Conservation (phyloP, 2,888 invertebrate species). For the Drymonia ruficornis region DNA sequence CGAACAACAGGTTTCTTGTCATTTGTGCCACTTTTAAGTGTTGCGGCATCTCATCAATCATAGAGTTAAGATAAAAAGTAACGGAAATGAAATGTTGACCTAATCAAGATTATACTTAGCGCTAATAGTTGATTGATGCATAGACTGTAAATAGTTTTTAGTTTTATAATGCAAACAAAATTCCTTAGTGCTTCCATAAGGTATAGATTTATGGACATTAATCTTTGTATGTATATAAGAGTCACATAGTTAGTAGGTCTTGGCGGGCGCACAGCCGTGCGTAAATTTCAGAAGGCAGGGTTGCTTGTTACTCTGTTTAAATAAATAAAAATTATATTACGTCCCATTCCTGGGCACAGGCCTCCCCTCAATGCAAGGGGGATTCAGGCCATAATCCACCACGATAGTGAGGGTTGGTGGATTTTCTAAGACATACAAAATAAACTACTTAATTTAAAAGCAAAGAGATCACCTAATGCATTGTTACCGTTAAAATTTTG, state of each 20-base stretch:
- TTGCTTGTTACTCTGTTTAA: constrained; percentile 23
- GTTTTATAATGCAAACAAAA: constrained; percentile 58
- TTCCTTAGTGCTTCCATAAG: constrained; percentile 73
- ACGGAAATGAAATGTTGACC: constrained; percentile 33
- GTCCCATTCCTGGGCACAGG: no score
- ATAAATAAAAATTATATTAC: constrained; percentile 8
- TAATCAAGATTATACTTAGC: constrained; percentile 33
- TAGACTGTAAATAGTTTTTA: constrained; percentile 31
- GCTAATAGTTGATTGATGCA: constrained; percentile 2
- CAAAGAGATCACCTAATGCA: background rate
- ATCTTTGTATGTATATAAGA: constrained; percentile 23
- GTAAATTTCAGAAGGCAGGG: background rate
- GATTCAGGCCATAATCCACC: no score
- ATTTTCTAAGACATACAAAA: no score
- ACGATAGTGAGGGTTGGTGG: no score
- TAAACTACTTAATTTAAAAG: background rate
- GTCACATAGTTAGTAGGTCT: constrained; percentile 24
- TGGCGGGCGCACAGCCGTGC: background rate
- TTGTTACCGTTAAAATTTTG: constrained; percentile 4
- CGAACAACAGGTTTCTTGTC: constrained; percentile 10
- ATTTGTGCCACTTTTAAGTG: constrained; percentile 12
- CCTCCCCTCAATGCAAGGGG: no score
- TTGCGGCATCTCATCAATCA: constrained; percentile 27
- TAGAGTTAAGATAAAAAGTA: constrained; percentile 27
- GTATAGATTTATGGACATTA: constrained; percentile 48